Evolutionary conservation across 2,113 vertebrate genomes (phyloP).

Genomic region (Ploceus nigricollis): DNA sequence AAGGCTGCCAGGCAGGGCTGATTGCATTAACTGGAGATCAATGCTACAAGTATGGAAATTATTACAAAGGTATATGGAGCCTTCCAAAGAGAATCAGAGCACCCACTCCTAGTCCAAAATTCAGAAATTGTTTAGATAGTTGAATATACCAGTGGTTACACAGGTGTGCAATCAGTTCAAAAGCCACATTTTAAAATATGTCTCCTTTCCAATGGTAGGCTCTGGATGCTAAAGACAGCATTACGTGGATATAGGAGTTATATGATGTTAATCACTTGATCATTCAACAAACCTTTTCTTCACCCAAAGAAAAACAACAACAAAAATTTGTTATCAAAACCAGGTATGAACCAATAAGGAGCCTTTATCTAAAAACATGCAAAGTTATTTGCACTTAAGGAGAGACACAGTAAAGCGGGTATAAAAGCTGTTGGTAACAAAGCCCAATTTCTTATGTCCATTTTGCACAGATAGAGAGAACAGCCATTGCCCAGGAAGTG

Average conservation of each 20-base stretch:
- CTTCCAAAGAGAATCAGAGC: background rate
- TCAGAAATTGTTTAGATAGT: background rate
- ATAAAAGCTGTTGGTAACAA: background rate
- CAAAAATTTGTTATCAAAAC: background rate
- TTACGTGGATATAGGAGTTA: background rate
- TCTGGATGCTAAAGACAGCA: slow-evolving; percentile 11
- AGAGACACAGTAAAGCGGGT: background rate
- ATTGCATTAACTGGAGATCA: background rate
- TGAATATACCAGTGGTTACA: background rate
- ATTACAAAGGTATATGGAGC: background rate
- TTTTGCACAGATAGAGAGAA: background rate
- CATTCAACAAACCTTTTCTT: background rate
- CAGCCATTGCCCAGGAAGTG: background rate
- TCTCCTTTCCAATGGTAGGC: background rate
- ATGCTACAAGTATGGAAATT: background rate
- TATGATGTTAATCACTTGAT: background rate
- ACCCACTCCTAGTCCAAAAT: background rate
- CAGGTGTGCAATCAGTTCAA: background rate
- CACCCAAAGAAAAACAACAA: background rate
- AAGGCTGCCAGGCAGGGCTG: background rate
- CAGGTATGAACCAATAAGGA: background rate
- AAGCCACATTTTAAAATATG: background rate
- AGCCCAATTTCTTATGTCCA: background rate
- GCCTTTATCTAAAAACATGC: background rate
- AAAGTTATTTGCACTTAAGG: background rate